A percentile compares a stretch with the other conserved stretches of the same genome.
These are phyloP conservation scores for Amphimedon queenslandica DNA, from an alignment of 37 sponge, comb jelly and placozoan species.

Conservation along the genomic window DNA sequence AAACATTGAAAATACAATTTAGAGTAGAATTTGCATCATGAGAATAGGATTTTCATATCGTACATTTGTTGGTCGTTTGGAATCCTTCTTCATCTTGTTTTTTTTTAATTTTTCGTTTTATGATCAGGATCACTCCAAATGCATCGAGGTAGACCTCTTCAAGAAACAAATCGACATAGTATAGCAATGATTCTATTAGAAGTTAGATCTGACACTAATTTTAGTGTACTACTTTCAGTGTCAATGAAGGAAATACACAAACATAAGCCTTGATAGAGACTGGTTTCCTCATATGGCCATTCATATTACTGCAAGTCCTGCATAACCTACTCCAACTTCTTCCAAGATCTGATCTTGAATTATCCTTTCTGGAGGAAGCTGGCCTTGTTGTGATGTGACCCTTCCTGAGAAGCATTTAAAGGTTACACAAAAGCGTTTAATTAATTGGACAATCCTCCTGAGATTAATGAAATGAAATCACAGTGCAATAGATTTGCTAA, in stretches of 20 bases:
- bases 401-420: slow-evolving; percentile 1
- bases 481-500: neutral
- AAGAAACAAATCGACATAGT: slow-evolving; percentile 14
- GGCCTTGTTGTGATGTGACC: slow-evolving; percentile 39
- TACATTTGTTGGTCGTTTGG: too few species aligned
- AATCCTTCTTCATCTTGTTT: too few species aligned
- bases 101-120: too few species aligned
- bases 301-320: slow-evolving; percentile 25
- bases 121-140: slow-evolving; percentile 43
- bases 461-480: neutral
- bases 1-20: too few species aligned
- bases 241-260: too few species aligned
- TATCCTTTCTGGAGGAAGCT: slow-evolving; percentile 28
- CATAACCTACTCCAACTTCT: slow-evolving; percentile 40
- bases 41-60: too few species aligned
- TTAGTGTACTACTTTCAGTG: too few species aligned
- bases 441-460: neutral
- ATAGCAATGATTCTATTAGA: slow-evolving; percentile 17
- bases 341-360: slow-evolving; percentile 18
- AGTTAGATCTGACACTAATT: slow-evolving; percentile 20
- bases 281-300: slow-evolving; percentile 23
- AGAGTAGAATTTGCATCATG: too few species aligned
- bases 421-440: neutral
- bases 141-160: slow-evolving; percentile 10
- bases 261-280: slow-evolving; percentile 18